These are phyloP conservation scores for Chrysocyon brachyurus DNA, from an alignment of 2,797 vertebrate species.

Conservation along the genomic window DNA sequence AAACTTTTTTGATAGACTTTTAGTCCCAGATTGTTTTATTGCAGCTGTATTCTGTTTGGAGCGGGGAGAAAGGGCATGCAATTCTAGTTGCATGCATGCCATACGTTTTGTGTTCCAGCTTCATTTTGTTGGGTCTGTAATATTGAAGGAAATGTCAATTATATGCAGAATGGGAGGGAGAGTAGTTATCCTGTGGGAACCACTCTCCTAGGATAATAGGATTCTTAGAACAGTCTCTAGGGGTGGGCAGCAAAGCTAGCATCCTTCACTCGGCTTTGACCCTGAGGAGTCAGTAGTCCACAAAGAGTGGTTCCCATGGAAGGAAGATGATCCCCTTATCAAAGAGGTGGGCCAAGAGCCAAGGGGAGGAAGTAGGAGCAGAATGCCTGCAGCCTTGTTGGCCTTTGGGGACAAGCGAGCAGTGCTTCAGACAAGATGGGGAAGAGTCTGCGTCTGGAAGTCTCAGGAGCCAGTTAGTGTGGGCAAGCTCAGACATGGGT, in stretches of 20 bases:
- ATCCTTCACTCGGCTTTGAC: slow-evolving; percentile 47
- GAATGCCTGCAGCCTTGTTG: not conserved
- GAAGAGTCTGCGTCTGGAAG: not conserved
- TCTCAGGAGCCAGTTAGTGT: not conserved
- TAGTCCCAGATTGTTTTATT: not conserved
- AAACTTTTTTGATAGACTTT: not conserved
- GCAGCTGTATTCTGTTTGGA: not conserved
- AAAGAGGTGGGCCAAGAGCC: slow-evolving; percentile 29
- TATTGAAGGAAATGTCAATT: not conserved
- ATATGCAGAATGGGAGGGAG: not conserved
- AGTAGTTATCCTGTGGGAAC: slow-evolving; percentile 38
- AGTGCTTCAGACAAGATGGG: not conserved
- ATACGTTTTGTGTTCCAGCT: not conserved
- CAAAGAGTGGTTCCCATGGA: slow-evolving; percentile 54
- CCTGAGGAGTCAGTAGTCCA: slow-evolving; percentile 23
- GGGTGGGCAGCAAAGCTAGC: not conserved
- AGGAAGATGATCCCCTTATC: slow-evolving; percentile 59
- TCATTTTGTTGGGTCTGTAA: not conserved
- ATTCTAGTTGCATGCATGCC: not conserved
- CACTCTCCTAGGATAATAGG: slow-evolving; percentile 28
- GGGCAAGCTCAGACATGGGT: not conserved
- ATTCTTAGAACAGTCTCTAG: not conserved
- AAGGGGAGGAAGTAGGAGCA: not conserved
- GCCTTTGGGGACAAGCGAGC: not conserved
- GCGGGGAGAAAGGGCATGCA: accelerated